Evolutionary conservation across 2,113 vertebrate genomes (phyloP), one percentile per base, ranked within the genome.

Genomic region (Clarias magur): DNA sequence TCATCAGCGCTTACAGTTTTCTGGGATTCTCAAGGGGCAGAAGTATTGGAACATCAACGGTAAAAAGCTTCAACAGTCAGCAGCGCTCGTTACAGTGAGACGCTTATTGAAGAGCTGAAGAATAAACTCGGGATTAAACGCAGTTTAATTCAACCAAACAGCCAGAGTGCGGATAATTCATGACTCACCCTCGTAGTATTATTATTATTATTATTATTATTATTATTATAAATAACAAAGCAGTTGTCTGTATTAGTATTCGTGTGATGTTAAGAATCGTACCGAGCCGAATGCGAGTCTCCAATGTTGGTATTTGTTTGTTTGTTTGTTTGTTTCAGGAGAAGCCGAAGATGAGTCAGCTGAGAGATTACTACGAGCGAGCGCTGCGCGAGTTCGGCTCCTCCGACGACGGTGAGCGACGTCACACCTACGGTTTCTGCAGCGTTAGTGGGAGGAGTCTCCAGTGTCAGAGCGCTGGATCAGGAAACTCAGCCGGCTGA

Each of bases 291-390:
- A 16, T 34, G 4, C 3, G 3, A 67, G n/a, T 67, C 65, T 67
- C 2, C 27, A 67, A 15, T 30, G n/a, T 17, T 72, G 6, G 11
- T 21, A 4, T 72, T 21, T 16, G 10, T 19, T 21, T 62, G 0
- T 72, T 9, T 34, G n/a, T n/a, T 3, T 62, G 88, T 62, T 82
- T 84, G 23, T 85, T 89, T 23, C 90, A 99, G 97, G 96, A 97
- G 87, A 93, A 89, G 30, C 96, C 96, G 73, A 97, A 95, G 91
- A 98, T 99, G 92, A 92, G 89, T 85, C 89, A 94, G 86, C 92
- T 99, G 89, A 95, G 98, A 91, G 97, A 99, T 75, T 99, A 95
- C 92, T 99, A 97, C 2, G 98, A 99, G 92, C 95, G 97, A 75
- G 98, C 96, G 13, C 94, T 99, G 92, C 95, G 97, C 88, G 98